Base-by-base conservation (phyloP, 2,797 vertebrate species). In the Pangasius djambal region DNA sequence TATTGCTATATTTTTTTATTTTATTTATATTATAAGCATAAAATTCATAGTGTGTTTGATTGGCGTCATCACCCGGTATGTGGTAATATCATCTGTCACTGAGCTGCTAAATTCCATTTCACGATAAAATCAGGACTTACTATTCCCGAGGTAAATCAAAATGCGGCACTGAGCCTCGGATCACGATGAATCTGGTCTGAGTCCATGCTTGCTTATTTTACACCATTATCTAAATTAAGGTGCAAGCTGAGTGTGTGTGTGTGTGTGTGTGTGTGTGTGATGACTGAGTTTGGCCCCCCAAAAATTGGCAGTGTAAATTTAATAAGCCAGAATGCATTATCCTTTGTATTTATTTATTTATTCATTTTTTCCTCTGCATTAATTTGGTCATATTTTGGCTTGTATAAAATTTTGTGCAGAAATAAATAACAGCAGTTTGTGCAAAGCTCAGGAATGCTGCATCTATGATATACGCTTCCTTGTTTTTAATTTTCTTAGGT, bases 171-270 rank as follows among this genome's bases (percentile, higher is more conserved):
- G 74, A 50, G 74, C 77, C 16, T 55, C 3, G 6, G 28, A 2
- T 79, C 12, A 78, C 28, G 4, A 52, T n/a, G 28, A 52, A 18
- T 48, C 48, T 78, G 75, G 6, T 52, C 48, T 4, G 75, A 77
- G 28, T 55, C 75, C 28, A n/a, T 55, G 48, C 48, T 18, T 31
- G 50, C n/a, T 61, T 84, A 87, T 90, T 90, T 92, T 86, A 89
- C 91, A 93, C 92, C 92, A 91, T 93, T 93, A 93, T 94, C 92
- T 88, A 92, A 88, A 88, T 89, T 78, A 44, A 92, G 63, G 83
- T 91, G 69, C 79, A 87, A 55, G 16, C n/a, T 86, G 79, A 77
- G 85, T 75, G 65, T 81, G 69, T 59, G 50, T 72, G 86, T 44
- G 86, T n/a, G 55, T 16, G 34, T 77, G 72, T 28, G 25, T 25